A percentile compares a stretch with the other conserved stretches of the same genome.
Evolutionary conservation across 2,888 invertebrate species (phyloP).

Genomic region (Megastigmus dorsalis): DNA sequence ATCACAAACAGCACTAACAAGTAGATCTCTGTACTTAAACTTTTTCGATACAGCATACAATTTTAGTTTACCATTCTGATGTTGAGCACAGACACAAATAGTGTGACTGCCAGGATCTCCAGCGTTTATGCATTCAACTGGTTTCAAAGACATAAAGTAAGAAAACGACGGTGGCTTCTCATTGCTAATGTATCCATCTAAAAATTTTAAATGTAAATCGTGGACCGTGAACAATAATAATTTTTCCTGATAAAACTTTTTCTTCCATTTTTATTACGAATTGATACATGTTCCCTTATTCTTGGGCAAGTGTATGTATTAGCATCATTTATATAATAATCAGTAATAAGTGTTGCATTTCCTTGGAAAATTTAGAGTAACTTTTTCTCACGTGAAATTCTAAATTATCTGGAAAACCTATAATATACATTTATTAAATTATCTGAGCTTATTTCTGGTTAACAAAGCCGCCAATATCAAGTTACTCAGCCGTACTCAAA

Average conservation of each 20-base stretch:
- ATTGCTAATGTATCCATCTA: neutral
- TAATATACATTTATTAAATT: too few relatives aligned
- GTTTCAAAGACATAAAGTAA: neutral
- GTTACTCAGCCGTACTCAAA: too few relatives aligned
- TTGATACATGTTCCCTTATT: neutral
- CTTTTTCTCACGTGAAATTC: neutral
- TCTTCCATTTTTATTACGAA: neutral
- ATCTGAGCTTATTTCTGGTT: too few relatives aligned
- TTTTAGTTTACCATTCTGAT: constrained; percentile 26
- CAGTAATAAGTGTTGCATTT: neutral
- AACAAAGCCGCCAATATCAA: too few relatives aligned
- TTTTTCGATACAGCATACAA: constrained; percentile 9
- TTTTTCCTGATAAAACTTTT: neutral
- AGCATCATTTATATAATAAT: neutral
- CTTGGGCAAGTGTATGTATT: neutral
- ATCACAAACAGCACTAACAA: neutral
- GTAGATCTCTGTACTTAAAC: neutral
- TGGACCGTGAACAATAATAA: neutral
- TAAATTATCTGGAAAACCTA: neutral
- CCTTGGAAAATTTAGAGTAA: neutral
- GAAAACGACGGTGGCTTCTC: neutral
- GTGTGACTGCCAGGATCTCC: constrained; percentile 18
- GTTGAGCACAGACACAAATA: neutral
- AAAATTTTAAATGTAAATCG: neutral
- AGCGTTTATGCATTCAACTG: constrained; percentile 9